Conservation (phyloP, 1,140 invertebrate species). For the Cardiocondyla obscurior region DNA sequence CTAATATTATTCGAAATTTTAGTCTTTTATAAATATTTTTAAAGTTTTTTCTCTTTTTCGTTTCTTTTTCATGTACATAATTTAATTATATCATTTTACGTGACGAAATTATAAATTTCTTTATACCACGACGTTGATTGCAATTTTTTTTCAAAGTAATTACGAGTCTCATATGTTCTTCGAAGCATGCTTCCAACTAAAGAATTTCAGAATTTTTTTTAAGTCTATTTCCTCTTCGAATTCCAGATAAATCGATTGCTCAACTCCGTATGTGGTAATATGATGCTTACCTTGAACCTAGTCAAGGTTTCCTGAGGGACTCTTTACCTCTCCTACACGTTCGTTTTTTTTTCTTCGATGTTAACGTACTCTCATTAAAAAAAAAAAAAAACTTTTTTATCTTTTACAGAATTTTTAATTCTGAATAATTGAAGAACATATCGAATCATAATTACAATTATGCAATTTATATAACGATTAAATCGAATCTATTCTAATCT, state of each 20-base stretch:
- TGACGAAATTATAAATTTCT: not conserved
- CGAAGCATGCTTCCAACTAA: not conserved
- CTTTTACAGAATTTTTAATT: not conserved
- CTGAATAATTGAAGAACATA: not conserved
- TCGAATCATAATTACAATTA: too few species aligned
- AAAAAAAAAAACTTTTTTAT: too few species aligned
- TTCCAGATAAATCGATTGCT: slow-evolving; percentile 41
- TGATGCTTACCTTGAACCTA: not conserved
- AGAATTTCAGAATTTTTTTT: slow-evolving; percentile 16
- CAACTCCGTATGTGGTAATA: not conserved
- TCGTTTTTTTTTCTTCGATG: slow-evolving; percentile 6
- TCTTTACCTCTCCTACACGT: not conserved
- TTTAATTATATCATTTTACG: not conserved
- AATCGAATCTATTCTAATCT: not conserved
- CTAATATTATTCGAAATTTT: slow-evolving; percentile 4
- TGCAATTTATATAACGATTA: not conserved
- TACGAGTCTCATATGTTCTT: not conserved
- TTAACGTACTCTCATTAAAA: too few species aligned
- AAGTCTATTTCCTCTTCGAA: not conserved
- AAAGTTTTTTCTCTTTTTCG: not conserved
- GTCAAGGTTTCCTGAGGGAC: slow-evolving; percentile 1
- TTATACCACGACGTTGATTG: not conserved
- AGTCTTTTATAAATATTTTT: not conserved
- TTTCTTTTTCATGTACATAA: not conserved
- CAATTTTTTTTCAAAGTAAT: not conserved